Percentiles rank a stretch among this genome's conserved stretches.
Evolutionary conservation across 2,888 invertebrate genomes (phyloP).

Genomic region (Drymonia ruficornis): DNA sequence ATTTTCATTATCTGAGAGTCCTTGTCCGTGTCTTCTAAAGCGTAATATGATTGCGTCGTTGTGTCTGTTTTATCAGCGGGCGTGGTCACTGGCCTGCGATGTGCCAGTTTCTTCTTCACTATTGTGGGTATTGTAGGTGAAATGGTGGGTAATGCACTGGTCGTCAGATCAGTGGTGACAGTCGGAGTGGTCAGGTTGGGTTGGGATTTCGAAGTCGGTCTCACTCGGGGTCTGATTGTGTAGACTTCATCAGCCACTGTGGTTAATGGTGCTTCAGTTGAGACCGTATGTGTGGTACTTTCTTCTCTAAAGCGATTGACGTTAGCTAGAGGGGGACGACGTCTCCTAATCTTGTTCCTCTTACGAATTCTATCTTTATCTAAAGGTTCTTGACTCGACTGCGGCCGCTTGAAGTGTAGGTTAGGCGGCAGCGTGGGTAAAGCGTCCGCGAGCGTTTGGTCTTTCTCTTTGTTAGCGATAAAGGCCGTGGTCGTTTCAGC

Average conservation of each 20-base stretch:
- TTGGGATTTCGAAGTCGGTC: conserved; percentile 60
- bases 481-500: conserved; percentile 59
- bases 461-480: conserved; percentile 42
- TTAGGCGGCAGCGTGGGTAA: conserved; percentile 80
- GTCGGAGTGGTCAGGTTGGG: conserved; percentile 71
- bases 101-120: conserved; percentile 68
- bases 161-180: conserved; percentile 74
- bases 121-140: conserved; percentile 75
- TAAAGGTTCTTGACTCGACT: conserved; percentile 43
- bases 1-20: conserved; percentile 83
- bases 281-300: conserved; percentile 44
- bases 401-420: conserved; percentile 75
- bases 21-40: conserved; percentile 59
- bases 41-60: conserved; percentile 55
- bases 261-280: conserved; percentile 55
- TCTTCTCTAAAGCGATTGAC: conserved; percentile 60
- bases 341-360: conserved; percentile 75
- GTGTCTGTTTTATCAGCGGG: conserved; percentile 64
- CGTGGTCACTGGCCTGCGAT: conserved; percentile 65
- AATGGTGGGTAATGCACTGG: conserved; percentile 76
- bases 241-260: conserved; percentile 64
- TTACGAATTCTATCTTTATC: conserved; percentile 74
- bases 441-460: conserved; percentile 56
- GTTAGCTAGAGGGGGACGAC: conserved; percentile 68
- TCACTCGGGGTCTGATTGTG: conserved; percentile 67